phyloP scores from a whole-genome alignment of 35 echinoderm and acorn worm genomes.

The Stichopus chloronotus region DNA sequence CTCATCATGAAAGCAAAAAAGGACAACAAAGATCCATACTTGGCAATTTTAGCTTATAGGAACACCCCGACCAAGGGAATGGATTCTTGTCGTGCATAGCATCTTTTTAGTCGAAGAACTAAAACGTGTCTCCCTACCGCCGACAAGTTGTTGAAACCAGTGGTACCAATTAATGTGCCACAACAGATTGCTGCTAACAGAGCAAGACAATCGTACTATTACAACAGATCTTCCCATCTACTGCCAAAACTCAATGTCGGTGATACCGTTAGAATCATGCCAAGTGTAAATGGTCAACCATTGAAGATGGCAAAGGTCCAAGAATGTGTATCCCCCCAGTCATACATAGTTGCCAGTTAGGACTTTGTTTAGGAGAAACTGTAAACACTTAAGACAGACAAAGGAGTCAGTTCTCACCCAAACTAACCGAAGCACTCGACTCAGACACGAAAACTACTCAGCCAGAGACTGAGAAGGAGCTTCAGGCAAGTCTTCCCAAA shows the following conservation, averaged over 20 bases:
- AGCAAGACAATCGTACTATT: no score
- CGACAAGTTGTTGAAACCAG: no score
- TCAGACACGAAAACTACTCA: background rate
- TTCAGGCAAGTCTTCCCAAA: background rate
- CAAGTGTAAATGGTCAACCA: background rate
- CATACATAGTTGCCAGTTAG: slow-evolving; percentile 39
- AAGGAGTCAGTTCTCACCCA: slow-evolving; percentile 31
- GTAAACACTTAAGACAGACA: slow-evolving; percentile 28
- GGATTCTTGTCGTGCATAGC: no score
- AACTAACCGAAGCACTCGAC: background rate
- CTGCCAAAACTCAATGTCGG: background rate
- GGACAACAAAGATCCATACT: no score
- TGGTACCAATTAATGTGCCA: no score
- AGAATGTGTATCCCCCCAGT: background rate
- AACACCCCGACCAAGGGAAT: no score
- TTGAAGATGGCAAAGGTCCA: slow-evolving; percentile 6
- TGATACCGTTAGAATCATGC: slow-evolving; percentile 31
- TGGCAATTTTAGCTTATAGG: no score
- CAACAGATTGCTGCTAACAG: no score
- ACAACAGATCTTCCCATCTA: no score
- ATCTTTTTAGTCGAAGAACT: no score
- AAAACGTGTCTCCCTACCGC: no score
- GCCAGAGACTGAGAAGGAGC: background rate
- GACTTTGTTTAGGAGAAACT: slow-evolving; percentile 22
- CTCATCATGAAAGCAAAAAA: no score